These are phyloP conservation scores for Agonopterix alstromeriana DNA, from an alignment of 2,888 invertebrate genomes.

Conservation along the genomic window DNA sequence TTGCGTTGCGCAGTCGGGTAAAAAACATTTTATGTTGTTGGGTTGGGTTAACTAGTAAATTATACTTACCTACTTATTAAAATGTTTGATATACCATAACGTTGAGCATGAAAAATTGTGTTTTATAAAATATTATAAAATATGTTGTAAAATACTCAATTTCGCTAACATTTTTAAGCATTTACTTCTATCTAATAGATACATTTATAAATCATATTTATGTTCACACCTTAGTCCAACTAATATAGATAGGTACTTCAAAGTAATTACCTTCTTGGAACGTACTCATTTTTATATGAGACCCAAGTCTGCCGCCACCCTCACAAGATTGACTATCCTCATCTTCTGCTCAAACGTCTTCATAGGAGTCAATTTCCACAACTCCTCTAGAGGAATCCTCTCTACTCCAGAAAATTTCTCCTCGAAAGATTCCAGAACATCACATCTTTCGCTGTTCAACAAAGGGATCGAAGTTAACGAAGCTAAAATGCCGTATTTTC, in stretches of 20 bases:
- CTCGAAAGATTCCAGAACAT: constrained; percentile 24
- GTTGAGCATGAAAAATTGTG: no score
- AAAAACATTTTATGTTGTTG: no score
- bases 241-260: not conserved
- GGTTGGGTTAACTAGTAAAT: no score
- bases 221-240: not conserved
- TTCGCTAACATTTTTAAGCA: not conserved
- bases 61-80: no score
- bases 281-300: constrained; percentile 24
- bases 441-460: constrained; percentile 30
- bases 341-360: constrained; percentile 27
- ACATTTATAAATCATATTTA: not conserved
- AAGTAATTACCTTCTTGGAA: not conserved
- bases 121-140: no score
- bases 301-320: constrained; percentile 34
- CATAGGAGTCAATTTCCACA: constrained; percentile 39
- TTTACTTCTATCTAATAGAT: not conserved
- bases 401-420: constrained; percentile 22
- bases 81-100: no score
- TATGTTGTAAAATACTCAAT: constrained; percentile 11
- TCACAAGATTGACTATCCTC: constrained; percentile 32
- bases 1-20: no score
- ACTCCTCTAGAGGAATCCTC: constrained; percentile 32
- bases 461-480: constrained; percentile 34
- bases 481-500: constrained; percentile 34